Evolutionary conservation across 2,797 vertebrate species (phyloP).

Genomic region (Anabacerthia variegaticeps): DNA sequence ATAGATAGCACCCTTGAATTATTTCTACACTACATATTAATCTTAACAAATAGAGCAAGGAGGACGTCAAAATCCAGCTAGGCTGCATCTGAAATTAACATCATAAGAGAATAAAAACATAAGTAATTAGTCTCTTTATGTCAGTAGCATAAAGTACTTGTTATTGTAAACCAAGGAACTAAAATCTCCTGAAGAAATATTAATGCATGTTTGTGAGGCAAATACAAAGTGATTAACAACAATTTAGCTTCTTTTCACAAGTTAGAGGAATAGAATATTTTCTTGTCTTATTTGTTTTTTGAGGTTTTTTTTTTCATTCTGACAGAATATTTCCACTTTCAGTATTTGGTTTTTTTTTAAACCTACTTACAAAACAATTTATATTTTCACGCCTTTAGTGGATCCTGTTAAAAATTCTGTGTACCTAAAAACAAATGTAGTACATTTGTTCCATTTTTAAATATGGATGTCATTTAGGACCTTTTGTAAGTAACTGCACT

Average conservation of each 20-base stretch:
- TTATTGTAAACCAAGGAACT: neutral
- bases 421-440: neutral
- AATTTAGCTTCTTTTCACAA: neutral
- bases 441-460: neutral
- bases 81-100: neutral
- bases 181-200: neutral
- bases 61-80: neutral
- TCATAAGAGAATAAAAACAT: neutral
- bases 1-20: neutral
- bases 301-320: neutral
- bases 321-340: neutral
- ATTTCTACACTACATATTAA: neutral
- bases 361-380: neutral
- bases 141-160: neutral
- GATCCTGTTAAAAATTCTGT: neutral
- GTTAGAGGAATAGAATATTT: neutral
- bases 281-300: neutral
- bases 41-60: neutral
- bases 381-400: neutral
- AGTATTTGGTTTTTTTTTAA: neutral
- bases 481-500: neutral
- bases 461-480: neutral
- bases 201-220: neutral
- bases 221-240: neutral
- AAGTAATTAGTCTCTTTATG: neutral